phyloP scores from a whole-genome alignment of 2,797 vertebrate species.

The Pyrocephalus nanus region DNA sequence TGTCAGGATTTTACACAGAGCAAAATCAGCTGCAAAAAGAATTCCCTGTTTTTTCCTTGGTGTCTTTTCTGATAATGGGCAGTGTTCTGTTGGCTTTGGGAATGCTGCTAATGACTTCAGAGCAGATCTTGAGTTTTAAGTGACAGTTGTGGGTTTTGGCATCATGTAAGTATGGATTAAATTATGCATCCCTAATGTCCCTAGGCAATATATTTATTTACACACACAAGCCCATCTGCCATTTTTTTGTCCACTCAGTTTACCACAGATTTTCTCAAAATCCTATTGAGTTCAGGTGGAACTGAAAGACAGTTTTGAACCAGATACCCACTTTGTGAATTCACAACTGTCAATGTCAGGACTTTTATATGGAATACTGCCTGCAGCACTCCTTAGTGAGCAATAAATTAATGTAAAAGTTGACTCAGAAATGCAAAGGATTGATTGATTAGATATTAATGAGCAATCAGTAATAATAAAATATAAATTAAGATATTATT shows the following conservation, averaged over 20 bases:
- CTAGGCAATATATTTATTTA: slow-evolving; percentile 14
- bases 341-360: slow-evolving; percentile 36
- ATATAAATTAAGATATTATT: slow-evolving; percentile 65
- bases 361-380: slow-evolving; percentile 16
- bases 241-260: not conserved
- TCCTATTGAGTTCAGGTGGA: not conserved
- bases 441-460: slow-evolving; percentile 66
- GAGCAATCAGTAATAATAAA: slow-evolving; percentile 64
- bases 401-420: slow-evolving; percentile 30
- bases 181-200: not conserved
- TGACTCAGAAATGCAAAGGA: slow-evolving; percentile 40
- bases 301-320: slow-evolving; percentile 18
- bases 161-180: not conserved
- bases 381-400: not conserved
- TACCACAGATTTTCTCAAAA: not conserved
- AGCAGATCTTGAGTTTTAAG: not conserved
- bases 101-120: slow-evolving; percentile 6
- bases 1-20: not conserved
- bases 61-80: not conserved
- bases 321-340: slow-evolving; percentile 14
- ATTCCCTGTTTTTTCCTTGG: not conserved
- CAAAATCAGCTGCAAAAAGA: not conserved
- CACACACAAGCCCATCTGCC: not conserved
- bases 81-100: not conserved
- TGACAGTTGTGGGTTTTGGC: not conserved